phyloP scores from a whole-genome alignment of 2,888 invertebrate species.

The Apodemia duryi region DNA sequence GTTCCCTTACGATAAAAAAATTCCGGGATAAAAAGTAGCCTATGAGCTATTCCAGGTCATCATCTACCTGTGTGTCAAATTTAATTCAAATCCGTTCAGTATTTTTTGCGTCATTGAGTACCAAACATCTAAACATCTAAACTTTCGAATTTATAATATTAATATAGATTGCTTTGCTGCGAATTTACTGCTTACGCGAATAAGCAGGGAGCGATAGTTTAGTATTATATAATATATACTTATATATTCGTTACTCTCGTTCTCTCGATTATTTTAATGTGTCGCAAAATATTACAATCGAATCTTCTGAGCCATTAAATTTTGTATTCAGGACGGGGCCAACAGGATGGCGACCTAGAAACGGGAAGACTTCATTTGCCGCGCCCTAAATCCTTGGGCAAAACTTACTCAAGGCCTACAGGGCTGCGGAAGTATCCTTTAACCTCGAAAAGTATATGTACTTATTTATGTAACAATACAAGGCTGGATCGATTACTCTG shows the following conservation, averaged over 20 bases:
- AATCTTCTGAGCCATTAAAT: constrained; percentile 18
- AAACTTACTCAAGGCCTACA: constrained; percentile 59
- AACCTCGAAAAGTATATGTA: constrained; percentile 35
- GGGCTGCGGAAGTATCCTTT: constrained; percentile 63
- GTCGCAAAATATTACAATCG: constrained; percentile 17
- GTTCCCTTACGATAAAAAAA: too few relatives aligned
- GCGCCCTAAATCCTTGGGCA: constrained; percentile 58
- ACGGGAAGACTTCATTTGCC: constrained; percentile 58
- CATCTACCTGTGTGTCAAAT: too few relatives aligned
- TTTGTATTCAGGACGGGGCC: constrained; percentile 49
- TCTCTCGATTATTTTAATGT: constrained; percentile 18
- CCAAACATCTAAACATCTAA: too few relatives aligned
- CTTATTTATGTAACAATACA: constrained; percentile 44
- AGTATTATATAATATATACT: too few relatives aligned
- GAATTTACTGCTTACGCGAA: too few relatives aligned
- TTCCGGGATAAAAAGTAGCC: too few relatives aligned
- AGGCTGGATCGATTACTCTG: constrained; percentile 43
- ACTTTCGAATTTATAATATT: too few relatives aligned
- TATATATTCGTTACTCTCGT: neutral
- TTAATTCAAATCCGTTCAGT: too few relatives aligned
- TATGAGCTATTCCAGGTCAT: too few relatives aligned
- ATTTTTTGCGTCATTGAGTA: too few relatives aligned
- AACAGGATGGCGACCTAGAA: constrained; percentile 56
- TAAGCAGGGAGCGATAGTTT: too few relatives aligned
- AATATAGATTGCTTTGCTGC: too few relatives aligned